Evolutionary conservation across 2,797 vertebrate genomes (phyloP).

Genomic region (Martes flavigula): DNA sequence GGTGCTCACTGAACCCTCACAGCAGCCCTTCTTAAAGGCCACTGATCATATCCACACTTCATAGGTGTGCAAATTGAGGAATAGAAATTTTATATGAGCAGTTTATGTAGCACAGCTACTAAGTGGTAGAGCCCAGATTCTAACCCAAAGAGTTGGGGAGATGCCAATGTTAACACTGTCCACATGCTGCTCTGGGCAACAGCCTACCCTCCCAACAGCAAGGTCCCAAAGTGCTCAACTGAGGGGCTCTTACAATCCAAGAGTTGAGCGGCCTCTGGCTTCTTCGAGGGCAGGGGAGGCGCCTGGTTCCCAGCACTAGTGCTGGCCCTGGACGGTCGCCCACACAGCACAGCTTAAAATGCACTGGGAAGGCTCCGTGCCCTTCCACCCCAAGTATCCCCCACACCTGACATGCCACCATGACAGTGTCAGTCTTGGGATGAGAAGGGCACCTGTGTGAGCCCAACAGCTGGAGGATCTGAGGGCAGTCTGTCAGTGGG

Average conservation of each 20-base stretch:
- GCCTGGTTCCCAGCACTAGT: background rate
- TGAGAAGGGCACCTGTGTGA: background rate
- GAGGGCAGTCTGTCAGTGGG: background rate
- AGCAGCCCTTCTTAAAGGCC: background rate
- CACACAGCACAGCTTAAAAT: background rate
- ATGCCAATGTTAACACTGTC: background rate
- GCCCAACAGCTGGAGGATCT: background rate
- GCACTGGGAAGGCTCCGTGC: background rate
- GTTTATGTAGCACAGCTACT: background rate
- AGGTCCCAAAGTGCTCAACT: background rate
- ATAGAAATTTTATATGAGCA: background rate
- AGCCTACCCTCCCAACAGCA: background rate
- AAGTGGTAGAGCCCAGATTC: background rate
- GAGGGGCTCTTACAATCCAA: background rate
- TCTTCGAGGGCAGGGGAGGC: accelerated
- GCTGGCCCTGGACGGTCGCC: background rate
- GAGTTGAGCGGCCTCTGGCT: background rate
- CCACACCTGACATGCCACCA: too few species aligned
- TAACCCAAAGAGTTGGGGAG: background rate
- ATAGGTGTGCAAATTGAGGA: background rate
- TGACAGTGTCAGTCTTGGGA: too few species aligned
- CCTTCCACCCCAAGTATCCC: background rate
- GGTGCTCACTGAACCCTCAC: background rate
- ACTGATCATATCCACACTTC: background rate
- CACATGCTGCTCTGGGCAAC: background rate